A percentile compares a stretch with the other conserved stretches of the same genome.
These are phyloP conservation scores for Mizuhopecten yessoensis DNA, from an alignment of 1,140 invertebrate species.

Conservation along the genomic window DNA sequence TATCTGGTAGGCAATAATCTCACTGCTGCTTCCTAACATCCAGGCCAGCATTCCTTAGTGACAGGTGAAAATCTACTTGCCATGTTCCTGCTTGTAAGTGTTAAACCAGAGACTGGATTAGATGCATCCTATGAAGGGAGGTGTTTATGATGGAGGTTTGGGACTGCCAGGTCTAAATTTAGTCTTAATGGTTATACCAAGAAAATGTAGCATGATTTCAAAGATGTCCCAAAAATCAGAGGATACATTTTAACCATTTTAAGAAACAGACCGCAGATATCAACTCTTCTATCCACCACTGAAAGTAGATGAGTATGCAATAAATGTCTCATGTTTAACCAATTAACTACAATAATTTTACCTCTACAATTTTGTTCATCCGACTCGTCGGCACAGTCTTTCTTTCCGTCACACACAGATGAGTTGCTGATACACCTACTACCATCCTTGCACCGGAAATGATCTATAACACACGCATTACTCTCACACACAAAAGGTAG, in stretches of 20 bases:
- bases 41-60: too few species aligned
- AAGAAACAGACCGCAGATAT: too few species aligned
- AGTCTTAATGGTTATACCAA: too few species aligned
- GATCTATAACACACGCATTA: constrained; percentile 45
- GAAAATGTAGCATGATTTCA: too few species aligned
- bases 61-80: not conserved
- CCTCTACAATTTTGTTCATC: constrained; percentile 78
- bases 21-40: not conserved
- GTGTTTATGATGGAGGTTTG: too few species aligned
- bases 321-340: not conserved
- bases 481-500: constrained; percentile 52
- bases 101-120: too few species aligned
- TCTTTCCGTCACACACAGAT: constrained; percentile 71
- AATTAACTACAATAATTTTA: not conserved
- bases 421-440: constrained; percentile 66
- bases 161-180: too few species aligned
- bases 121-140: too few species aligned
- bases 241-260: too few species aligned
- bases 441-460: constrained; percentile 83
- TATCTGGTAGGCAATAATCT: not conserved
- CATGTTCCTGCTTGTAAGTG: too few species aligned
- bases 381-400: constrained; percentile 73
- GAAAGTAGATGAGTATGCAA: not conserved
- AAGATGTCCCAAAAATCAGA: too few species aligned
- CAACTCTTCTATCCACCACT: too few species aligned